Conservation (phyloP, 2,113 vertebrate species). For the Lontra canadensis region DNA sequence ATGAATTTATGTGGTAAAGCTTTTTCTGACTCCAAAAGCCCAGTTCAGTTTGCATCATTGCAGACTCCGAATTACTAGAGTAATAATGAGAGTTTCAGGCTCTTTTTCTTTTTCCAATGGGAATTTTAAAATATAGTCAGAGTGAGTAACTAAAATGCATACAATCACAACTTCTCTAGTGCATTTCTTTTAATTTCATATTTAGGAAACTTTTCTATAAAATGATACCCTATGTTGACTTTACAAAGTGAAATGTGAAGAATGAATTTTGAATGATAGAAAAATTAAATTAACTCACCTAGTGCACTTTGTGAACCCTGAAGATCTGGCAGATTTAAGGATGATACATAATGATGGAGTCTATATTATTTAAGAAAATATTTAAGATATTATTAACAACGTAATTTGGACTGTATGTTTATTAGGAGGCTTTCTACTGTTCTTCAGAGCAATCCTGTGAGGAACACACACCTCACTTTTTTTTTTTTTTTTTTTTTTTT, state of each 20-base stretch:
- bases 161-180: not conserved
- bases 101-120: not conserved
- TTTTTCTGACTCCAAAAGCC: not conserved
- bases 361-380: not conserved
- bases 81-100: not conserved
- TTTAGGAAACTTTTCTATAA: not conserved
- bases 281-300: not conserved
- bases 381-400: not conserved
- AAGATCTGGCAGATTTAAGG: not conserved
- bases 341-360: not conserved
- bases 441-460: not conserved
- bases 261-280: not conserved
- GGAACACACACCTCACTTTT: accelerated
- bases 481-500: too few relatives aligned
- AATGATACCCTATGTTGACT: not conserved
- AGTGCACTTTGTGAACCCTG: not conserved
- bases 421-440: not conserved
- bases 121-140: not conserved
- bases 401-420: not conserved
- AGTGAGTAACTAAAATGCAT: not conserved
- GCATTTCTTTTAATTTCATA: not conserved
- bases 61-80: not conserved
- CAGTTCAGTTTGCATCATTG: not conserved
- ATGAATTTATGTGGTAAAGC: not conserved
- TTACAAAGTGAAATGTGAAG: not conserved